Evolutionary conservation across 2,113 vertebrate species (phyloP).

Genomic region (Oceanodroma tethys): DNA sequence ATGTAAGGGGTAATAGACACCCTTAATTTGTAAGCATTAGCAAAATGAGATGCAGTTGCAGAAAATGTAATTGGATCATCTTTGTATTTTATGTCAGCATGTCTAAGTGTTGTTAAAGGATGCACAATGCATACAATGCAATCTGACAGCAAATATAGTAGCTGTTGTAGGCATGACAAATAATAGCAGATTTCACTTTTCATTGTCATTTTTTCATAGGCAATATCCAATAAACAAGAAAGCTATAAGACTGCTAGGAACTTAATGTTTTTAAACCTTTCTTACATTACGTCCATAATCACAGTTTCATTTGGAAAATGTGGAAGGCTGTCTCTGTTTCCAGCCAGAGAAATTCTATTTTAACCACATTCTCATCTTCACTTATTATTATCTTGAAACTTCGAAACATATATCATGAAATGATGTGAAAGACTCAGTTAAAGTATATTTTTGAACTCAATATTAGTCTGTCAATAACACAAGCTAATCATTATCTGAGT

Average conservation of each 20-base stretch:
- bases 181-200: conserved; percentile 44
- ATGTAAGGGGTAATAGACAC: conserved; percentile 42
- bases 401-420: background rate
- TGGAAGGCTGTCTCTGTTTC: conserved; percentile 12
- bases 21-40: conserved; percentile 70
- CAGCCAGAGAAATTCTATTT: background rate
- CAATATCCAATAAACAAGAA: conserved; percentile 20
- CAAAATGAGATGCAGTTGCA: conserved; percentile 66
- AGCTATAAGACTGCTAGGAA: conserved; percentile 12
- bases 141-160: conserved; percentile 22
- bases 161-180: conserved; percentile 29
- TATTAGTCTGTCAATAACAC: background rate
- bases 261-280: conserved; percentile 33
- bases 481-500: background rate
- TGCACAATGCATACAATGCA: background rate
- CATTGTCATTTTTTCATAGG: conserved; percentile 17
- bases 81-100: conserved; percentile 60
- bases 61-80: conserved; percentile 64
- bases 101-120: conserved; percentile 43
- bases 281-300: conserved; percentile 47
- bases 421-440: background rate
- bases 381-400: background rate
- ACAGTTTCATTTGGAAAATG: conserved; percentile 37
- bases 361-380: background rate
- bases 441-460: background rate